These are phyloP conservation scores for Carassius gibelio DNA, from an alignment of 2,113 vertebrate species.

Conservation along the genomic window DNA sequence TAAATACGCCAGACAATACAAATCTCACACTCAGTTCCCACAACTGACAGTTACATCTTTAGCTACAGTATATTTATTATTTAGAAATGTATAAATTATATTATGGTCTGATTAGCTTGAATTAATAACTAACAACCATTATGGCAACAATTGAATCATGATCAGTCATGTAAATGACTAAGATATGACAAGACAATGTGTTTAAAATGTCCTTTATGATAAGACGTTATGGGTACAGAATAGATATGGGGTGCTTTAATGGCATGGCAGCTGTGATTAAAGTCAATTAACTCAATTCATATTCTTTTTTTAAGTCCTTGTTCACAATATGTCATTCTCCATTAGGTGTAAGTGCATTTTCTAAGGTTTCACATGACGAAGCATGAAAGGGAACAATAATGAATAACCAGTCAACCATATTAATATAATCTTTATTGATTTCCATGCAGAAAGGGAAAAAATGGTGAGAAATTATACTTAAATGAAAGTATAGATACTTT, in stretches of 20 bases:
- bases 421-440: no score
- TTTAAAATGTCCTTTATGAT: neutral
- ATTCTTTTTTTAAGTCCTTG: neutral
- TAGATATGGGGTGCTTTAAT: neutral
- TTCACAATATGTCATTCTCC: neutral
- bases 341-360: no score
- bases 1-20: neutral
- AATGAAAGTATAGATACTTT: no score
- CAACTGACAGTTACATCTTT: neutral
- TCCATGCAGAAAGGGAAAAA: no score
- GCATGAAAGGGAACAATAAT: neutral
- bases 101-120: neutral
- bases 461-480: no score
- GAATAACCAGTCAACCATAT: neutral
- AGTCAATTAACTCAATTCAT: neutral
- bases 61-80: neutral
- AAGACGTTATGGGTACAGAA: neutral
- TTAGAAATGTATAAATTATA: neutral
- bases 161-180: neutral
- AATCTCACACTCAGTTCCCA: no score
- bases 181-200: neutral
- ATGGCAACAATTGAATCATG: neutral
- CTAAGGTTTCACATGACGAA: neutral
- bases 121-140: neutral
- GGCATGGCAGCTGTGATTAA: neutral